Evolutionary conservation across 2,113 vertebrate species (phyloP), one percentile per base, ranked within the genome.

Genomic region (Pongo abelii): DNA sequence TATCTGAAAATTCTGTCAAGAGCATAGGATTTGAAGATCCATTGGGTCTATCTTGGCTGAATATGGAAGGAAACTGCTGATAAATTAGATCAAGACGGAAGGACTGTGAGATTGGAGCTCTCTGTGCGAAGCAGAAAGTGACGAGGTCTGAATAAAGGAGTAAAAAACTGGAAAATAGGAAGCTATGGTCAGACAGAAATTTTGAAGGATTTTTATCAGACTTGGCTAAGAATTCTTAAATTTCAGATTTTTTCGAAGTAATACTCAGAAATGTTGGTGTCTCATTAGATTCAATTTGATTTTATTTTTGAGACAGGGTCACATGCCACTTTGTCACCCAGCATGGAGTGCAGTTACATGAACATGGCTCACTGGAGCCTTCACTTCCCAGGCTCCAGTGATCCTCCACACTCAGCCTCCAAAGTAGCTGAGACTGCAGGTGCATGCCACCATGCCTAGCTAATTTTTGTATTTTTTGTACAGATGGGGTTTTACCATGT

Each of bases 141-240:
- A 64, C 55, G 35, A 69, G 22, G 17, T 67, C 20, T 9, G 67
- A 43, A 81, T 50, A 74, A 57, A 91, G 80, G 23, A 30, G 14
- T 25, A 4, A 61, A 87, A 50, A 81, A 25, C 22, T 75, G 22
- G 18, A 88, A 78, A 84, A 80, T 40, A 35, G 69, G 57, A 69
- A 18, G n/a, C 27, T 70, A 10, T 32, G 69, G 25, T 57, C 46
- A 95, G 38, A 90, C 20, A 84, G 25, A 38, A 46, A 67, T 67
- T 72, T 84, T 40, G 50, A 61, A 22, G 8, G 23, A 6, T 52
- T 86, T 89, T 75, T 77, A 83, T 93, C 77, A 91, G 74, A 43
- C 43, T 77, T 87, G 55, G 5, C 70, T 61, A 70, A 91, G 48
- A 77, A 91, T 77, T 95, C 35, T 91, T 84, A 91, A 81, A 90